Conservation (phyloP, 2,113 vertebrate species). For the Morone chrysops region DNA sequence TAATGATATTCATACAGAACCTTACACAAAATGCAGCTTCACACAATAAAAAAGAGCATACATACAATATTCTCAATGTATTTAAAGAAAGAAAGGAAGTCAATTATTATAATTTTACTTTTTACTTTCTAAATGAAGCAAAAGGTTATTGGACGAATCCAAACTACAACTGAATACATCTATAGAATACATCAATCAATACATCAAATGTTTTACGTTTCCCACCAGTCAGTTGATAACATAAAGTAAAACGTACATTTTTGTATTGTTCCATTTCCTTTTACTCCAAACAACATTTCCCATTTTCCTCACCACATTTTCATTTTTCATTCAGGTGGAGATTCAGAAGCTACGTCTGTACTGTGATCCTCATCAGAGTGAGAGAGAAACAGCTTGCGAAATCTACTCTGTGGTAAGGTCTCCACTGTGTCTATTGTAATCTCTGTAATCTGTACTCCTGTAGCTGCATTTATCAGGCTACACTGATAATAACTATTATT, state of each 20-base stretch:
- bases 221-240: too few relatives aligned
- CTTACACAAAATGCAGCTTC: background rate
- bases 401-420: conserved; percentile 86
- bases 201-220: too few relatives aligned
- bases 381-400: conserved; percentile 88
- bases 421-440: background rate
- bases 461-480: background rate
- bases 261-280: too few relatives aligned
- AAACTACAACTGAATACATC: background rate
- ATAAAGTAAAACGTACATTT: too few relatives aligned
- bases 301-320: background rate
- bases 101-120: too few relatives aligned
- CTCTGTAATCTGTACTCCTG: background rate
- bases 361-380: conserved; percentile 87
- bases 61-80: background rate
- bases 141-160: background rate
- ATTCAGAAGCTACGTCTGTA: conserved; percentile 88
- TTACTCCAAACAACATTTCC: background rate
- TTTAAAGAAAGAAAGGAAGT: background rate
- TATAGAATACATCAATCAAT: background rate
- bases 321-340: conserved; percentile 73
- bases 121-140: background rate
- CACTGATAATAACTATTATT: background rate
- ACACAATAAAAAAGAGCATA: too few relatives aligned
- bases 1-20: background rate